A percentile compares a stretch with the other conserved stretches of the same genome.
These are phyloP conservation scores for Anser cygnoides DNA, from an alignment of 2,113 vertebrate species.

Conservation along the genomic window DNA sequence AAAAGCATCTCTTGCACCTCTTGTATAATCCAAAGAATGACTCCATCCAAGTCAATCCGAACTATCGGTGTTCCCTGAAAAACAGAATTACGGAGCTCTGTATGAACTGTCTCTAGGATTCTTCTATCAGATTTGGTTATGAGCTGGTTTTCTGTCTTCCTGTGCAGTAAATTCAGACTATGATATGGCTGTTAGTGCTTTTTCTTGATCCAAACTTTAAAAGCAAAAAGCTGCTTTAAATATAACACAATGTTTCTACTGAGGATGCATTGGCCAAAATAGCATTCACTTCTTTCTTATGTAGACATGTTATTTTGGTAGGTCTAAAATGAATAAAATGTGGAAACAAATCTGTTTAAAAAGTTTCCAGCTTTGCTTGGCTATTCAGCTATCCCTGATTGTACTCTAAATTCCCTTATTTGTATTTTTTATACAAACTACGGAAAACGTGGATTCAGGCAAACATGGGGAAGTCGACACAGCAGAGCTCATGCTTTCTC, in stretches of 20 bases:
- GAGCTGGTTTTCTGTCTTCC: not conserved
- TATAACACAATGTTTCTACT: not conserved
- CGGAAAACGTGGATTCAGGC: not conserved
- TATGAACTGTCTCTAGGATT: not conserved
- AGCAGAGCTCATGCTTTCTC: not conserved
- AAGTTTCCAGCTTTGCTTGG: not conserved
- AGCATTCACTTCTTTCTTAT: not conserved
- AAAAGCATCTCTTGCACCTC: not conserved
- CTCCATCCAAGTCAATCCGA: not conserved
- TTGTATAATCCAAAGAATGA: not conserved
- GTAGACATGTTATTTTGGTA: not conserved
- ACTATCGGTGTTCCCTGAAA: not conserved
- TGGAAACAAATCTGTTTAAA: not conserved
- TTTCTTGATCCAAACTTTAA: not conserved
- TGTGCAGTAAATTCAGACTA: not conserved
- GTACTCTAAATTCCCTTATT: not conserved
- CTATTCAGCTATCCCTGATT: not conserved
- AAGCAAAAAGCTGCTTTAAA: conserved; percentile 2
- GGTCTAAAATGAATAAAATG: not conserved
- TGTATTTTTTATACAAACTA: not conserved
- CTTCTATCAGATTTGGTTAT: not conserved
- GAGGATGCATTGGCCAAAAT: conserved; percentile 17
- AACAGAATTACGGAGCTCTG: not conserved
- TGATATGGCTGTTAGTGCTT: not conserved
- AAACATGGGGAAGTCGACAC: not conserved